phyloP scores from a whole-genome alignment of 2,888 invertebrate genomes.

The Aleiodes alternator region DNA sequence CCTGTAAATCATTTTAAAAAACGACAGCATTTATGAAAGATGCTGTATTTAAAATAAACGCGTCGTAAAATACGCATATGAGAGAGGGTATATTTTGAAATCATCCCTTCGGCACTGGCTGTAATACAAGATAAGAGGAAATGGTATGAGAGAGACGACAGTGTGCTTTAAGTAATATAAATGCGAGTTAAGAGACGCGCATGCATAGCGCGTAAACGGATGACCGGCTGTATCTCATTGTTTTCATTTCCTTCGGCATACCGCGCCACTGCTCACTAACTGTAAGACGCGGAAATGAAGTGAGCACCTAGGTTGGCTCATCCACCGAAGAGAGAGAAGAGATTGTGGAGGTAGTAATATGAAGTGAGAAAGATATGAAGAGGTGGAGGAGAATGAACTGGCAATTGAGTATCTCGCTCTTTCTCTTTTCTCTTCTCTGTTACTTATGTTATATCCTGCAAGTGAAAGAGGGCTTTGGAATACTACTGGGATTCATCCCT shows the following conservation, averaged over 20 bases:
- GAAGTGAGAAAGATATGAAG: background rate
- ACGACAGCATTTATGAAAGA: background rate
- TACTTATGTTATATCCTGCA: slow-evolving; percentile 28
- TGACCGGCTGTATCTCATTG: slow-evolving; percentile 76
- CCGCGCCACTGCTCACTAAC: slow-evolving; percentile 60
- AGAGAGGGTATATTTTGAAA: slow-evolving; percentile 20
- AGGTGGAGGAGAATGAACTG: slow-evolving; percentile 3
- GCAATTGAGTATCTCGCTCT: slow-evolving; percentile 40
- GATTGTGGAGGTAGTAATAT: background rate
- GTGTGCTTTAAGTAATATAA: slow-evolving; percentile 70
- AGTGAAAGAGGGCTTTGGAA: slow-evolving; percentile 33
- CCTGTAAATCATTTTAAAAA: background rate
- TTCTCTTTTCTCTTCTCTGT: slow-evolving; percentile 40
- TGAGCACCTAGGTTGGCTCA: slow-evolving; percentile 60
- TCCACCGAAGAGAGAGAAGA: slow-evolving; percentile 32
- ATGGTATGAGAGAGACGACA: slow-evolving; percentile 6
- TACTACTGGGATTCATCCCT: slow-evolving; percentile 63
- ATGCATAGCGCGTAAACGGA: slow-evolving; percentile 69
- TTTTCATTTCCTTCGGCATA: slow-evolving; percentile 75
- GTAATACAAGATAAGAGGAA: slow-evolving; percentile 9
- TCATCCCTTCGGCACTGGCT: slow-evolving; percentile 3
- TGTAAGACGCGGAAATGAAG: slow-evolving; percentile 76
- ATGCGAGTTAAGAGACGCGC: slow-evolving; percentile 71
- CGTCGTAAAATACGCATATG: slow-evolving; percentile 11
- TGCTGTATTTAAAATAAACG: slow-evolving; percentile 9